These are phyloP conservation scores for Chauna torquata DNA, from an alignment of 2,113 vertebrate species.

Conservation along the genomic window DNA sequence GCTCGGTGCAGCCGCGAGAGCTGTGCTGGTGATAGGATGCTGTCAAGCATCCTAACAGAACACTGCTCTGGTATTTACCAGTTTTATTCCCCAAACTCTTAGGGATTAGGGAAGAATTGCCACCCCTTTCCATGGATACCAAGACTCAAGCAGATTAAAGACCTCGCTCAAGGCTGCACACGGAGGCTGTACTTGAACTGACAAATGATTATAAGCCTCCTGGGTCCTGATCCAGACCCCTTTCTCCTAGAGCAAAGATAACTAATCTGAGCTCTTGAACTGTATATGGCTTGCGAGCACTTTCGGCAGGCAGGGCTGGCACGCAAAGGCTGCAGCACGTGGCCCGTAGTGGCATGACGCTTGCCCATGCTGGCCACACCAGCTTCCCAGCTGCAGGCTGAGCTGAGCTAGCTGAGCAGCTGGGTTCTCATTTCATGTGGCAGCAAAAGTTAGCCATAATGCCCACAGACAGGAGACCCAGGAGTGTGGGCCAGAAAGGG, in stretches of 20 bases:
- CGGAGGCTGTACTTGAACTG: conserved; percentile 10
- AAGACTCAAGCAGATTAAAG: neutral
- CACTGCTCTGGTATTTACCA: neutral
- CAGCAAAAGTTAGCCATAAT: fast-evolving
- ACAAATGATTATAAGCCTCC: conserved; percentile 32
- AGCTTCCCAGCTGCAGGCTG: neutral
- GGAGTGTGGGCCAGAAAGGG: neutral
- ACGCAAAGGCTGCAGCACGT: neutral
- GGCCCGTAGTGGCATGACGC: neutral
- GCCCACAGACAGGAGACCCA: neutral
- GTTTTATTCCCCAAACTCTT: neutral
- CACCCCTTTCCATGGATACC: neutral
- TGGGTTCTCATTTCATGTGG: fast-evolving
- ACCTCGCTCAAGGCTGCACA: neutral
- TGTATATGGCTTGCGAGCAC: fast-evolving
- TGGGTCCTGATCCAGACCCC: neutral
- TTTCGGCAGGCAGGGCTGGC: neutral
- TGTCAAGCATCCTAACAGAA: neutral
- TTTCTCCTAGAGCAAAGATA: neutral
- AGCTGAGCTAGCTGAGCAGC: neutral
- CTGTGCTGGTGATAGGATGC: neutral
- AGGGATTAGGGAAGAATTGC: conserved; percentile 4
- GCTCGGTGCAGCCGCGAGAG: neutral
- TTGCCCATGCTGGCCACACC: neutral
- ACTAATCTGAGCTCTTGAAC: neutral